These are phyloP conservation scores for Rhagonycha fulva DNA, from an alignment of 2,888 invertebrate genomes.

Conservation along the genomic window DNA sequence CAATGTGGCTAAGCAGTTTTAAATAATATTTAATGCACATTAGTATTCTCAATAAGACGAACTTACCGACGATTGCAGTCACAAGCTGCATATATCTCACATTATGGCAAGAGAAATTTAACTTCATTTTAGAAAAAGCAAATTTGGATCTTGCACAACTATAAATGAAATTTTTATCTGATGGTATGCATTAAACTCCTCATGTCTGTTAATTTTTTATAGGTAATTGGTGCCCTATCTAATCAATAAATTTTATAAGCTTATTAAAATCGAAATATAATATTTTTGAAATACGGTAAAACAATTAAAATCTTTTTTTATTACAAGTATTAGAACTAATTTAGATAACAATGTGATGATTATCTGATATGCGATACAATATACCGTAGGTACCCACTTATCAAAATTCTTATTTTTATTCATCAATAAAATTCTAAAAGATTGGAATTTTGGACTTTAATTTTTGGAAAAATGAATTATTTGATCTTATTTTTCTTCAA, in stretches of 20 bases:
- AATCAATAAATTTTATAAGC: background rate
- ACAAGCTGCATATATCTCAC: constrained; percentile 5
- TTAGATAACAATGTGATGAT: too few species aligned
- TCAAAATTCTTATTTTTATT: background rate
- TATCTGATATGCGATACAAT: too few species aligned
- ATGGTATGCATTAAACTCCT: background rate
- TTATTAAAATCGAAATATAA: background rate
- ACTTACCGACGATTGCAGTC: background rate
- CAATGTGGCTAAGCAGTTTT: background rate
- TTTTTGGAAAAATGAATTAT: too few species aligned
- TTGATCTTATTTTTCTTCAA: too few species aligned
- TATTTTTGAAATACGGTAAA: background rate
- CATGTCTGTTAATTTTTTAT: background rate
- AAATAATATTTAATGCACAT: background rate
- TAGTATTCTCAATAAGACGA: background rate
- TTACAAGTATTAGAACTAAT: background rate
- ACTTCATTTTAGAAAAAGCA: background rate
- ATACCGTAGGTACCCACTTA: background rate
- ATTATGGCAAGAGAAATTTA: background rate
- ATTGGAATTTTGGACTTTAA: too few species aligned
- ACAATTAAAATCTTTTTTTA: background rate
- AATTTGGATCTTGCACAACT: background rate
- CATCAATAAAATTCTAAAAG: background rate
- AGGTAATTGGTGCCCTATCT: background rate
- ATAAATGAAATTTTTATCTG: background rate